These are phyloP conservation scores for Manis pentadactyla DNA, from an alignment of 2,797 vertebrate genomes.

Conservation along the genomic window DNA sequence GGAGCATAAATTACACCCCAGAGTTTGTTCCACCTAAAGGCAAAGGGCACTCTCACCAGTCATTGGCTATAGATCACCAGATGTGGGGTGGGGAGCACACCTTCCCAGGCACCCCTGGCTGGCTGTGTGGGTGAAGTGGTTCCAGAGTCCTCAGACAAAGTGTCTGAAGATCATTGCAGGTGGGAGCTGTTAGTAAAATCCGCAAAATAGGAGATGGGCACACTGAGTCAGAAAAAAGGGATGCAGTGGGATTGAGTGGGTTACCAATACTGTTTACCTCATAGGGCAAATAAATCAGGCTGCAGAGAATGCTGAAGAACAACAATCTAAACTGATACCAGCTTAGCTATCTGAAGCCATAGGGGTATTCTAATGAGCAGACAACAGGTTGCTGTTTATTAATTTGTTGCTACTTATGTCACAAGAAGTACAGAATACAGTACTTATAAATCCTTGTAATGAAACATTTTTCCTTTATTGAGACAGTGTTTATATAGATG, in stretches of 20 bases:
- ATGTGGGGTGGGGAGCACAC: too few relatives aligned
- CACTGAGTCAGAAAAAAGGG: background rate
- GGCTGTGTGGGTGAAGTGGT: background rate
- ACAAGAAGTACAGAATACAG: conserved; percentile 16
- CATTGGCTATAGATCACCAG: background rate
- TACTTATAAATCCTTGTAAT: conserved; percentile 59
- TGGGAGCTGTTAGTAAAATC: background rate
- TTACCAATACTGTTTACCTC: background rate
- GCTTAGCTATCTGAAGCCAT: background rate
- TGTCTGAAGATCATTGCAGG: background rate
- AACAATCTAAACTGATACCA: background rate
- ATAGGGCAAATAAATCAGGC: background rate
- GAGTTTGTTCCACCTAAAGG: background rate
- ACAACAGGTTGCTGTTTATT: conserved; percentile 48
- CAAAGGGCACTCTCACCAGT: background rate
- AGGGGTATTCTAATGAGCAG: conserved; percentile 4
- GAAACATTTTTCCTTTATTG: conserved; percentile 75
- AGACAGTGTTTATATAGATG: conserved; percentile 78
- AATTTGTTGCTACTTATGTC: conserved; percentile 53
- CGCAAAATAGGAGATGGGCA: background rate
- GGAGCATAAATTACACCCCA: background rate
- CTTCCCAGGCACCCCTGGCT: background rate
- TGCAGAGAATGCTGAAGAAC: background rate
- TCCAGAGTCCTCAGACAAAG: background rate
- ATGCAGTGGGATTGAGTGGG: rapidly evolving